phyloP scores from a whole-genome alignment of 2,888 invertebrate species.

The Pristionchus exspectatus region DNA sequence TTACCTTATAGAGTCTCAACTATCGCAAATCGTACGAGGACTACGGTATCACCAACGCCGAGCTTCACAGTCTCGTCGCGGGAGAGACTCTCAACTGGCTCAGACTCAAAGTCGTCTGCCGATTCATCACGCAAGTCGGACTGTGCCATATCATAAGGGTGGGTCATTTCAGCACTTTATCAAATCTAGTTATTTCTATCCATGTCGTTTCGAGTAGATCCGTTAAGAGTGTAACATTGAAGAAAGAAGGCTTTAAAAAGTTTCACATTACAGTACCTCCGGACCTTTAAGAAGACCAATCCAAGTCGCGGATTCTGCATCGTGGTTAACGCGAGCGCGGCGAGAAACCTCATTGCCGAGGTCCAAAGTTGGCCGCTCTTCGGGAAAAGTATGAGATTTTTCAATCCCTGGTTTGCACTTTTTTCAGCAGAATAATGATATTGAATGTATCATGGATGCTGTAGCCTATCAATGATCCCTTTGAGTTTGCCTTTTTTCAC shows the following conservation, averaged over 20 bases:
- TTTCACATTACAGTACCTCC: not conserved
- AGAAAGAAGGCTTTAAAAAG: not conserved
- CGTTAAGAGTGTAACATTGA: too few relatives aligned
- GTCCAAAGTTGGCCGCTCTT: not conserved
- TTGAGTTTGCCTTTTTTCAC: too few relatives aligned
- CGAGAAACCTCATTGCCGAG: not conserved
- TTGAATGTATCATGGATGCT: too few relatives aligned
- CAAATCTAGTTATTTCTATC: too few relatives aligned
- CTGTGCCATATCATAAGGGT: not conserved
- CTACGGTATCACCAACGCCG: not conserved
- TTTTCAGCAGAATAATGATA: too few relatives aligned
- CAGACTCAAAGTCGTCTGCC: not conserved
- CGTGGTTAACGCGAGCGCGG: not conserved
- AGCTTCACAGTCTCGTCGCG: not conserved
- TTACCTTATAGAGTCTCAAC: not conserved
- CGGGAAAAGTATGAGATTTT: not conserved
- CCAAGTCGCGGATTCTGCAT: slow-evolving; percentile 13
- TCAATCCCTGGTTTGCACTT: not conserved
- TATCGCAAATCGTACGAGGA: slow-evolving; percentile 13
- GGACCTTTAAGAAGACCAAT: not conserved
- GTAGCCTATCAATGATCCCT: too few relatives aligned
- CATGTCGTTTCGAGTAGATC: too few relatives aligned
- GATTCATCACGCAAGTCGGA: not conserved
- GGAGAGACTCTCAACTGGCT: not conserved
- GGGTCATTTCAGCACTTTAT: too few relatives aligned